phyloP scores from a whole-genome alignment of 2,797 vertebrate species.

The Gallinago nigripennis region DNA sequence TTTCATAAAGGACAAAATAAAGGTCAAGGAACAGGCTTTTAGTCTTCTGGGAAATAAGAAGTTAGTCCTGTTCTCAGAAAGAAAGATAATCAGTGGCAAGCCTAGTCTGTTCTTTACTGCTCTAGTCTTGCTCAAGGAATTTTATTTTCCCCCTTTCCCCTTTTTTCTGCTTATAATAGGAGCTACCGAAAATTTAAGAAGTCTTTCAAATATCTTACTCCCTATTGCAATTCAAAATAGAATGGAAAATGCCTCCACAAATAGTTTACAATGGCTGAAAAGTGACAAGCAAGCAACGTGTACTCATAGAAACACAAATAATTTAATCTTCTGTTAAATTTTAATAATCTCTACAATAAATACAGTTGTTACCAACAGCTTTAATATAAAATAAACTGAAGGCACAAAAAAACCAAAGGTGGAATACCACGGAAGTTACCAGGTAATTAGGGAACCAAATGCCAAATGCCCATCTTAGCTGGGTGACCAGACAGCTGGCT shows the following conservation, averaged over 20 bases:
- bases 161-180: neutral
- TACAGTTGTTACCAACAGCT: neutral
- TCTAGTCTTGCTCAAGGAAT: neutral
- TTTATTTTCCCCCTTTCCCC: neutral
- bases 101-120: neutral
- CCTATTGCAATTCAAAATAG: neutral
- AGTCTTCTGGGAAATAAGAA: slow-evolving; percentile 42
- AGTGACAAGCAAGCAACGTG: neutral
- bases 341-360: neutral
- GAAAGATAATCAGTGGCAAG: neutral
- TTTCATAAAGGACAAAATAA: slow-evolving; percentile 38
- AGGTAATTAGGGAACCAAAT: neutral
- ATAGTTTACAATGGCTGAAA: neutral
- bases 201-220: neutral
- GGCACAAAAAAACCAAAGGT: neutral
- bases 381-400: neutral
- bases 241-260: neutral
- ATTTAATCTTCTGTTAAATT: neutral
- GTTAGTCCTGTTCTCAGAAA: neutral
- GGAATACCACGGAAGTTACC: neutral
- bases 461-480: neutral
- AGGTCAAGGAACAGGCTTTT: slow-evolving; percentile 39
- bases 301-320: neutral
- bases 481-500: neutral
- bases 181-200: neutral